phyloP scores from a whole-genome alignment of 2,797 vertebrate genomes.

The Notolepis coatsorum region DNA sequence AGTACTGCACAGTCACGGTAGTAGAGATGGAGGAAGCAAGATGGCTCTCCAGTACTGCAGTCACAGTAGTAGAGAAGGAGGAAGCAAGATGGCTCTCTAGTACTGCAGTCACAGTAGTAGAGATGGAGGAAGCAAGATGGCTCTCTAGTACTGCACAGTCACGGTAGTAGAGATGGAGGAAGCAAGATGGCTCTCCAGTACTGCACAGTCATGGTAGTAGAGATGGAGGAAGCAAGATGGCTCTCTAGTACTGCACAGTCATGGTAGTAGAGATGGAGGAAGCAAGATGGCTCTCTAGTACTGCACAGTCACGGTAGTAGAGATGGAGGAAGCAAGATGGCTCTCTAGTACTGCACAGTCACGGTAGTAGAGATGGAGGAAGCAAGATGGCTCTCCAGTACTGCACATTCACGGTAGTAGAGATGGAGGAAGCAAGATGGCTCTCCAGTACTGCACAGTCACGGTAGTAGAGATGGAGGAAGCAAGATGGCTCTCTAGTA shows the following conservation, averaged over 20 bases:
- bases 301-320: neutral
- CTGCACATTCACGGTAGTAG: neutral
- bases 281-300: neutral
- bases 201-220: neutral
- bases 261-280: neutral
- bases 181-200: neutral
- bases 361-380: neutral
- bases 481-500: neutral
- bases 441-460: neutral
- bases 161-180: neutral
- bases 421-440: neutral
- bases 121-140: neutral
- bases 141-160: neutral
- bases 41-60: neutral
- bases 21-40: too few relatives aligned
- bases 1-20: neutral
- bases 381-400: neutral
- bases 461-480: neutral
- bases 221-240: neutral
- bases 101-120: neutral
- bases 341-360: neutral
- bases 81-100: neutral
- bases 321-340: neutral
- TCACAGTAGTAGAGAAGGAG: neutral
- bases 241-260: neutral